phyloP scores from a whole-genome alignment of 2,888 invertebrate species.

The Metallyticus violacea region DNA sequence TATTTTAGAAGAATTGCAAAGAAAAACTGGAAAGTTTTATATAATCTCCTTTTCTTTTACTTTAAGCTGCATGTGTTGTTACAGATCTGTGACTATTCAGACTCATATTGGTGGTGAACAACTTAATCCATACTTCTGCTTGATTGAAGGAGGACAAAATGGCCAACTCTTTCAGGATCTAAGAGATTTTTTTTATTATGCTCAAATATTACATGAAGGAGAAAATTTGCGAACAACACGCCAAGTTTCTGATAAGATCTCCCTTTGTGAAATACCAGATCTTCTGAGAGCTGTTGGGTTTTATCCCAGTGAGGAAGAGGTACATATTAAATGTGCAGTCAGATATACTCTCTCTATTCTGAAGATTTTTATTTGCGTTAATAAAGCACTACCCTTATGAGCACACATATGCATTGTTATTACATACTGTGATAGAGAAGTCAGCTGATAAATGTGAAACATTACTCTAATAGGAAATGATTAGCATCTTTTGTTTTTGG shows the following conservation, averaged over 20 bases:
- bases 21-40: background rate
- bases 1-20: no score
- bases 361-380: background rate
- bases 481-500: no score
- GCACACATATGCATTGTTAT: background rate
- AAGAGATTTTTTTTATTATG: slow-evolving; percentile 72
- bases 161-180: slow-evolving; percentile 71
- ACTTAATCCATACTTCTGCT: slow-evolving; percentile 65
- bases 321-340: slow-evolving; percentile 42
- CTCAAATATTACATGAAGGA: slow-evolving; percentile 70
- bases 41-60: background rate
- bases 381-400: no score
- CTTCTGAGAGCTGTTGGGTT: slow-evolving; percentile 72
- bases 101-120: slow-evolving; percentile 54
- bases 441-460: no score
- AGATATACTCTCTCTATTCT: no score
- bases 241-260: slow-evolving; percentile 58
- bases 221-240: slow-evolving; percentile 62
- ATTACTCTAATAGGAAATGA: no score
- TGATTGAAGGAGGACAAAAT: slow-evolving; percentile 66
- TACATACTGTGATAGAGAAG: no score
- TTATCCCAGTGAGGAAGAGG: slow-evolving; percentile 73
- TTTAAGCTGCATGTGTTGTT: background rate
- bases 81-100: slow-evolving; percentile 49
- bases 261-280: slow-evolving; percentile 66